Evolutionary conservation across 1,140 invertebrate genomes (phyloP).

Genomic region (Diachasmimorpha longicaudata): DNA sequence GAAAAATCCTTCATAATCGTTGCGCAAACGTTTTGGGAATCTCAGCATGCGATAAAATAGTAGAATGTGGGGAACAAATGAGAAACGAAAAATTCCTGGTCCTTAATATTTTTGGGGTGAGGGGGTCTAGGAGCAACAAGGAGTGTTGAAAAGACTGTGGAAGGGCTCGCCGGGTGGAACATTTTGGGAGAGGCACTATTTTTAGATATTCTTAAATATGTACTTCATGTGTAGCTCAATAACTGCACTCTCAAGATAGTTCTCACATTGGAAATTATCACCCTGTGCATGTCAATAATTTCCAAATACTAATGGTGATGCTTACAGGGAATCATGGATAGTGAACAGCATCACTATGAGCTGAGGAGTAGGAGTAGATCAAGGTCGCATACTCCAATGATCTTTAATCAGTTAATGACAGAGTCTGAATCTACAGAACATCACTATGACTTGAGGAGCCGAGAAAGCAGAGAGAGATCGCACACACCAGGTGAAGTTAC

Average conservation of each 20-base stretch:
- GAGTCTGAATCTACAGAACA: constrained; percentile 45
- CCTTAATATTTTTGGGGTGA: not conserved
- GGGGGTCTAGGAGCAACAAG: not conserved
- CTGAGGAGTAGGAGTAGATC: constrained; percentile 56
- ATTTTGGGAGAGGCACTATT: constrained; percentile 28
- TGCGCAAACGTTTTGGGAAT: constrained; percentile 6
- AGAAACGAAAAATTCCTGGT: not conserved
- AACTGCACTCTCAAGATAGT: not conserved
- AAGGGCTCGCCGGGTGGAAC: constrained; percentile 1
- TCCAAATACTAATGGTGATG: not conserved
- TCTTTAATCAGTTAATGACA: constrained; percentile 30
- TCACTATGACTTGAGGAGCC: constrained; percentile 50
- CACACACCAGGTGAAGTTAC: constrained; percentile 50
- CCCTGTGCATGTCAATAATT: not conserved
- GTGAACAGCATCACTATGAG: constrained; percentile 52
- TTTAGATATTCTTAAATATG: constrained; percentile 26
- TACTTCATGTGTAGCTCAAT: constrained; percentile 5
- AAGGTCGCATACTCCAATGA: constrained; percentile 54
- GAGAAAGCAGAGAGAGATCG: constrained; percentile 51
- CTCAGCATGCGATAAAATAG: constrained; percentile 12
- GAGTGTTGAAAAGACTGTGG: not conserved
- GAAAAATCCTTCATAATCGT: not conserved
- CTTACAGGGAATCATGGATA: constrained; percentile 47
- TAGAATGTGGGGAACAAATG: not conserved
- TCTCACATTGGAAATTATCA: not conserved